Evolutionary conservation across 2,113 vertebrate genomes (phyloP).

Genomic region (Ramphastos sulfuratus): DNA sequence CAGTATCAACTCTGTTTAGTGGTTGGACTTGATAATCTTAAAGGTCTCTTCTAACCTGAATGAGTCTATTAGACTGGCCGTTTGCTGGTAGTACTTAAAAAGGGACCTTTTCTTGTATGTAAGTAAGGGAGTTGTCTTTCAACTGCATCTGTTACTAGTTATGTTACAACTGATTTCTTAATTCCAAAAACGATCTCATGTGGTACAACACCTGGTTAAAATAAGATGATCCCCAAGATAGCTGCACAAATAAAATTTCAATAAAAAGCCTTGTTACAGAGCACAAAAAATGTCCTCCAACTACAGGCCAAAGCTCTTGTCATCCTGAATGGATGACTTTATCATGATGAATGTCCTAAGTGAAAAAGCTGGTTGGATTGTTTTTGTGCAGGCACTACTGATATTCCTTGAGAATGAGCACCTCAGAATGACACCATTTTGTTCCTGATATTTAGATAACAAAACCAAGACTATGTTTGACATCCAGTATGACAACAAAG

Average conservation of each 20-base stretch:
- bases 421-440: not conserved
- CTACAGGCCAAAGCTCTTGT: not conserved
- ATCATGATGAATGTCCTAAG: not conserved
- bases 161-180: not conserved
- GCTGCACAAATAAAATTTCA: not conserved
- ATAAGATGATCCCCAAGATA: not conserved
- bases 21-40: too few species aligned
- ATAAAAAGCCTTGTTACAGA: not conserved
- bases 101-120: not conserved
- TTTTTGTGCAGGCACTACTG: not conserved
- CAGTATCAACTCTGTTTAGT: too few species aligned
- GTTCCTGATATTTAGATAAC: constrained; percentile 25
- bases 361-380: not conserved
- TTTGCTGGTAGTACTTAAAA: not conserved
- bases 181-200: not conserved
- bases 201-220: not conserved
- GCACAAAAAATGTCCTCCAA: not conserved
- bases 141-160: not conserved
- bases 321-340: not conserved
- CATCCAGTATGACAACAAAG: constrained; percentile 31
- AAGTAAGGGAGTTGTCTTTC: not conserved
- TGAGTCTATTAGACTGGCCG: not conserved
- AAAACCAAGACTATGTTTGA: constrained; percentile 35
- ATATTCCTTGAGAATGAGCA: not conserved
- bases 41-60: too few species aligned